These are phyloP conservation scores for Anoura caudifer DNA, from an alignment of 2,113 vertebrate genomes.

Conservation along the genomic window DNA sequence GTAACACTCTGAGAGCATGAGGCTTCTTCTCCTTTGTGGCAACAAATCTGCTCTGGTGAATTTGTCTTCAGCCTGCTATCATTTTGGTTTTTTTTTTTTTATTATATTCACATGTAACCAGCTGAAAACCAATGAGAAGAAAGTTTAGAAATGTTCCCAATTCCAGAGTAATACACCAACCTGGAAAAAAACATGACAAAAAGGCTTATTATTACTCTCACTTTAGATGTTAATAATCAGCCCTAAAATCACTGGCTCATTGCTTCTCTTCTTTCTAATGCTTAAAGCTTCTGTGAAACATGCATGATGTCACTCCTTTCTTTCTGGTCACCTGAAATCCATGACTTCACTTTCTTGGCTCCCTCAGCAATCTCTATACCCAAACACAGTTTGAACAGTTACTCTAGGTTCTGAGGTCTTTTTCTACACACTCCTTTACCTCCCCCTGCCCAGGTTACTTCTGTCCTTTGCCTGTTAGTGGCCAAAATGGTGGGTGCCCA, in stretches of 20 bases:
- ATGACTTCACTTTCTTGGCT: neutral
- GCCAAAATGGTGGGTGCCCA: neutral
- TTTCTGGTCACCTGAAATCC: neutral
- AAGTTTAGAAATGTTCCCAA: neutral
- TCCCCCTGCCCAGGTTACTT: neutral
- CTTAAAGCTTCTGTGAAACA: neutral
- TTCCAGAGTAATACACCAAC: neutral
- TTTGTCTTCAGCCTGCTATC: neutral
- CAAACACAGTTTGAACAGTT: neutral
- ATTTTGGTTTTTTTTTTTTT: neutral
- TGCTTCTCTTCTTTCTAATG: neutral
- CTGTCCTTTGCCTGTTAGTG: neutral
- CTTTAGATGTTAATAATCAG: neutral
- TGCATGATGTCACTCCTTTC: neutral
- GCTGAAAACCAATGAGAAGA: neutral
- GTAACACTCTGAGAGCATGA: fast-evolving
- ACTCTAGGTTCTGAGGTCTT: neutral
- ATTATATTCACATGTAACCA: neutral
- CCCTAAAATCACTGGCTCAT: neutral
- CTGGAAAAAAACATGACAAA: neutral
- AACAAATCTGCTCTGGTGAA: neutral
- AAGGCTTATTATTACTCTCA: neutral
- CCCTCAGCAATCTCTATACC: no score
- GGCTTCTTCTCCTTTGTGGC: neutral
- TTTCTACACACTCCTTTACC: neutral